Evolutionary conservation across 1,140 invertebrate species (phyloP).

Genomic region (Hestina assimilis): DNA sequence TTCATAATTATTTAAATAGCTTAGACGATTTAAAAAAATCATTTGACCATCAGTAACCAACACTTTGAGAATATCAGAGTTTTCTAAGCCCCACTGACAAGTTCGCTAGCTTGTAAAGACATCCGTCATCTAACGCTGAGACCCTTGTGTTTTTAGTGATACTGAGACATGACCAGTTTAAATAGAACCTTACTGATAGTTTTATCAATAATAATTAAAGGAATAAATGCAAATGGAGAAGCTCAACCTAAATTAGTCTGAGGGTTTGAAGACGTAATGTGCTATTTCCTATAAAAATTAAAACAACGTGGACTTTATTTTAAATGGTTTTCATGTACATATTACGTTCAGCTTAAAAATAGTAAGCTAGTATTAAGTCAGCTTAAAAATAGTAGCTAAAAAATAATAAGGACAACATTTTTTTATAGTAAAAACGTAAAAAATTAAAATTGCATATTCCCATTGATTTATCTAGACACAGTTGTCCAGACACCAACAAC

Average conservation of each 20-base stretch:
- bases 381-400: too few species aligned
- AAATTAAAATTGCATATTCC: too few species aligned
- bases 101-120: slow-evolving; percentile 67
- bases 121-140: slow-evolving; percentile 66
- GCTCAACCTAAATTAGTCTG: slow-evolving; percentile 36
- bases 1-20: too few species aligned
- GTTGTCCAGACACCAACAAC: too few species aligned
- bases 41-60: too few species aligned
- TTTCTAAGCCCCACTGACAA: slow-evolving; percentile 48
- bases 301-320: background rate
- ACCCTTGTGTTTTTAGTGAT: slow-evolving; percentile 50
- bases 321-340: background rate
- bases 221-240: slow-evolving; percentile 15
- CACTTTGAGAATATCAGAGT: slow-evolving; percentile 41
- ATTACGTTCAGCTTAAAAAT: background rate
- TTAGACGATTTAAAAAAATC: too few species aligned
- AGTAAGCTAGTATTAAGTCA: too few species aligned
- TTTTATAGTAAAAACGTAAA: too few species aligned
- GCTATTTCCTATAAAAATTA: slow-evolving; percentile 62
- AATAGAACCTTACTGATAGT: slow-evolving; percentile 24
- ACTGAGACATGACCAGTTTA: slow-evolving; percentile 41
- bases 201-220: slow-evolving; percentile 12
- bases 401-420: too few species aligned
- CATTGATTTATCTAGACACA: too few species aligned
- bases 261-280: slow-evolving; percentile 47